Base-by-base conservation (phyloP, 2,113 vertebrate genomes). In the Corythaixoides concolor region DNA sequence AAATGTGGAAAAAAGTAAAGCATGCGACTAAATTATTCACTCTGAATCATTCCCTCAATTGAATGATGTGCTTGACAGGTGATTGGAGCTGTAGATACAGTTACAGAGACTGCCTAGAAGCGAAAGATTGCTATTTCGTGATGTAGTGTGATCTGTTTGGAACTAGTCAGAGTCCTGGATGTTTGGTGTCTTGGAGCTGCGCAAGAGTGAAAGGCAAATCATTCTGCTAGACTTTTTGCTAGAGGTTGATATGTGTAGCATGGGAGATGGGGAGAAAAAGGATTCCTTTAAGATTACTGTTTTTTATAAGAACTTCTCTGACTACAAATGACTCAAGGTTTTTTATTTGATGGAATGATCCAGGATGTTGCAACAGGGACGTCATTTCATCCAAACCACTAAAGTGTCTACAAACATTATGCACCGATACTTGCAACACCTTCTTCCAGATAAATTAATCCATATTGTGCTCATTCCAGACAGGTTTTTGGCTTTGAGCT, bases 281-380 rank as follows among this genome's bases (percentile, higher is more conserved):
- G 1, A 8, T 55, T 70, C 37, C 9, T 74, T 83, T 82, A 24
- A 33, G 35, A 22, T 28, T 21, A 14, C 20, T 58, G 1, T 43
- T 62, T 30, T 80, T 58, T 8, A 12, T 19, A 26, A 55, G 23
- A 15, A 60, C 8, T 73, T 55, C 2, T 55, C 30, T 83, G 32
- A 47, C 28, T 56, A 39, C 2, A 39, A 30, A 21, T 52, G 17
- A 27, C 5, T 55, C 3, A 12, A 8, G 1, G 1, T 5, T 8
- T 58, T 74, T 62, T 53, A 10, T 81, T 59, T 55, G 27, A 9
- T 45, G 27, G 41, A 56, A 16, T 30, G 10, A 76, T 59, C 19
- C 9, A 59, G 20, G 74, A 77, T 33, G 6, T 59, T 39, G 8
- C 20, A 74, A 15, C 28, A 69, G 28, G 22, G n/a, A 64, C 16